Conservation (phyloP, 2,888 invertebrate species). For the Epirrita christyi region DNA sequence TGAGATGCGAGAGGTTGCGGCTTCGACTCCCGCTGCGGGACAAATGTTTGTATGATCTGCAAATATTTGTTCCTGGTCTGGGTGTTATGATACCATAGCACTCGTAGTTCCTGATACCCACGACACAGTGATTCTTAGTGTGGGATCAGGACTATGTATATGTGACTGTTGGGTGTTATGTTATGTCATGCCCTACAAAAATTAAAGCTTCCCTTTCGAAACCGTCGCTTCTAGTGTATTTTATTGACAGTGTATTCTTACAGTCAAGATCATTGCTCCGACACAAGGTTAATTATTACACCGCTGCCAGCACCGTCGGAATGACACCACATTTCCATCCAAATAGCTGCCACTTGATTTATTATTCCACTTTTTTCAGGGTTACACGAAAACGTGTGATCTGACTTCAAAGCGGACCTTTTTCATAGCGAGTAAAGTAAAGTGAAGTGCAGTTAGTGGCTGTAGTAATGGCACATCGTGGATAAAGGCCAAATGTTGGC, state of each 20-base stretch:
- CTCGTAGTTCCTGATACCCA: no score
- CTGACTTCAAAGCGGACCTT: constrained; percentile 43
- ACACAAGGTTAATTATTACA: constrained; percentile 65
- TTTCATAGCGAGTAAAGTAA: constrained; percentile 23
- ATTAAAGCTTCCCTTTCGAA: background rate
- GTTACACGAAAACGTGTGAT: constrained; percentile 37
- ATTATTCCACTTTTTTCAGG: constrained; percentile 44
- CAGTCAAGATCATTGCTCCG: constrained; percentile 65
- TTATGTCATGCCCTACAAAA: no score
- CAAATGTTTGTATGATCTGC: no score
- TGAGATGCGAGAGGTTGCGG: no score
- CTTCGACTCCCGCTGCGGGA: no score
- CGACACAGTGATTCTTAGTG: no score
- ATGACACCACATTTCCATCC: constrained; percentile 45
- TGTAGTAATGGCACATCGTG: constrained; percentile 1
- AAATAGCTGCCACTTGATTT: constrained; percentile 52
- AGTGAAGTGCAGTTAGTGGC: constrained; percentile 6
- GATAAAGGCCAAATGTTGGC: background rate
- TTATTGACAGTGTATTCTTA: constrained; percentile 32
- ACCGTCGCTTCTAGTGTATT: constrained; percentile 43
- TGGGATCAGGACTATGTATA: no score
- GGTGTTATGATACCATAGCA: no score
- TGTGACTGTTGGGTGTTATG: no score
- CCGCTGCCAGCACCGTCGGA: constrained; percentile 42
- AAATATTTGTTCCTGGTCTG: no score